These are phyloP conservation scores for Nebria ingens DNA, from an alignment of 1,140 invertebrate species.

Conservation along the genomic window DNA sequence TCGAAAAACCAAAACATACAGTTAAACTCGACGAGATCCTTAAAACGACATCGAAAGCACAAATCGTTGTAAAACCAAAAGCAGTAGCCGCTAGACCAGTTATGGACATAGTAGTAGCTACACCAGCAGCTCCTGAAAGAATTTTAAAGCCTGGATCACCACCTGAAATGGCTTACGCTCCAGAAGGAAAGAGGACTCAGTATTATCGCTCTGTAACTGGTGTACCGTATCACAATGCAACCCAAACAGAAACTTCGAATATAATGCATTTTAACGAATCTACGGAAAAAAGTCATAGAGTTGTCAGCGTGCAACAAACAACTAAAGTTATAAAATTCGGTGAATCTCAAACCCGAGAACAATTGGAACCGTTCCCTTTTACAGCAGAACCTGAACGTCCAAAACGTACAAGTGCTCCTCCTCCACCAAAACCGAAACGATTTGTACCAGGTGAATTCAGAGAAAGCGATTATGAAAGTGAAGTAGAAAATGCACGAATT, in stretches of 20 bases:
- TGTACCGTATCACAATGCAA: slow-evolving; percentile 43
- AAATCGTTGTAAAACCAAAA: slow-evolving; percentile 38
- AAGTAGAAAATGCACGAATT: slow-evolving; percentile 47
- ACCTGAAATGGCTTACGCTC: slow-evolving; percentile 45
- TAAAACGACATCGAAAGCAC: slow-evolving; percentile 28
- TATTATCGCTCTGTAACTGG: slow-evolving; percentile 45
- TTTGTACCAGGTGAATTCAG: slow-evolving; percentile 55
- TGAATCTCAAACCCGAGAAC: slow-evolving; percentile 26
- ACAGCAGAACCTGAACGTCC: slow-evolving; percentile 32
- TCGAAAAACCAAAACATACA: slow-evolving; percentile 38
- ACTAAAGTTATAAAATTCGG: slow-evolving; percentile 56
- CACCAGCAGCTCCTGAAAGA: slow-evolving; percentile 32
- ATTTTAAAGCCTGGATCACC: slow-evolving; percentile 45
- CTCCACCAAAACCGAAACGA: slow-evolving; percentile 49
- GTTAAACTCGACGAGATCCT: slow-evolving; percentile 30
- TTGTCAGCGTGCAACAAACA: slow-evolving; percentile 56
- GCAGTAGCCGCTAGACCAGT: slow-evolving; percentile 32
- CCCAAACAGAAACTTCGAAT: slow-evolving; percentile 55
- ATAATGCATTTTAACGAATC: slow-evolving; percentile 57
- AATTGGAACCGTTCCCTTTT: slow-evolving; percentile 40
- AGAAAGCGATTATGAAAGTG: slow-evolving; percentile 63
- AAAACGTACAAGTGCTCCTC: slow-evolving; percentile 28
- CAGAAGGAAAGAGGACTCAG: slow-evolving; percentile 36
- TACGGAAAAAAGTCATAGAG: slow-evolving; percentile 49
- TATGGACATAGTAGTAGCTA: slow-evolving; percentile 27